Evolutionary conservation across 1,140 invertebrate species (phyloP).

Genomic region (Wiebesia pumilae): DNA sequence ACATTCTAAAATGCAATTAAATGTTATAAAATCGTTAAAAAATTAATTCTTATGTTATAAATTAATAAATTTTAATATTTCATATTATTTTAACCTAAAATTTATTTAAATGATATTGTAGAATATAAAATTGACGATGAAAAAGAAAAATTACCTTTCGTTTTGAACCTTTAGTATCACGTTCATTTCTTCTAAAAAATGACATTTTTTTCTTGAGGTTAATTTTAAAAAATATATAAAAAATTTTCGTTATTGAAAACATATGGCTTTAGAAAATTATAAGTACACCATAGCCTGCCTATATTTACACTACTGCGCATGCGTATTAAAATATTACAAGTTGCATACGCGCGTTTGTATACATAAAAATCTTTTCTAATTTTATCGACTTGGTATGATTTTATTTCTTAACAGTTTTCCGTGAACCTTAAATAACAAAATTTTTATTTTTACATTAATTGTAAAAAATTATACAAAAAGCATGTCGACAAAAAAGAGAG

Average conservation of each 20-base stretch:
- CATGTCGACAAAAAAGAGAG: slow-evolving; percentile 65
- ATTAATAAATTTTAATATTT: slow-evolving; percentile 36
- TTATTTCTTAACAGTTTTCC: too few relatives aligned
- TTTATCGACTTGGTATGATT: not conserved
- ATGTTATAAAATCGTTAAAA: not conserved
- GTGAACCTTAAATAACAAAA: not conserved
- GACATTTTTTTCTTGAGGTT: slow-evolving; percentile 58
- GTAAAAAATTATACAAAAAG: not conserved
- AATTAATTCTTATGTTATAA: not conserved
- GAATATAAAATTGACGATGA: slow-evolving; percentile 12
- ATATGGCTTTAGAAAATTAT: slow-evolving; percentile 26
- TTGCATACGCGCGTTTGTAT: slow-evolving; percentile 3
- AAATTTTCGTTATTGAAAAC: not conserved
- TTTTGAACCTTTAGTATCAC: slow-evolving; percentile 53
- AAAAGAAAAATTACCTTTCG: slow-evolving; percentile 61
- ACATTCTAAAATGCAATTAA: not conserved
- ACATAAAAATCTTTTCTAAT: not conserved
- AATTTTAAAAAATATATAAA: not conserved
- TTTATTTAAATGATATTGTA: not conserved
- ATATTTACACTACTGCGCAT: not conserved
- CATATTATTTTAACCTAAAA: slow-evolving; percentile 53
- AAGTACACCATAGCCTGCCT: not conserved
- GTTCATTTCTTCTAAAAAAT: slow-evolving; percentile 65
- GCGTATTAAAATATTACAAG: not conserved
- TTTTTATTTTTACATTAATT: not conserved